Base-by-base conservation (phyloP, 1,140 invertebrate species). In the Sipha flava region DNA sequence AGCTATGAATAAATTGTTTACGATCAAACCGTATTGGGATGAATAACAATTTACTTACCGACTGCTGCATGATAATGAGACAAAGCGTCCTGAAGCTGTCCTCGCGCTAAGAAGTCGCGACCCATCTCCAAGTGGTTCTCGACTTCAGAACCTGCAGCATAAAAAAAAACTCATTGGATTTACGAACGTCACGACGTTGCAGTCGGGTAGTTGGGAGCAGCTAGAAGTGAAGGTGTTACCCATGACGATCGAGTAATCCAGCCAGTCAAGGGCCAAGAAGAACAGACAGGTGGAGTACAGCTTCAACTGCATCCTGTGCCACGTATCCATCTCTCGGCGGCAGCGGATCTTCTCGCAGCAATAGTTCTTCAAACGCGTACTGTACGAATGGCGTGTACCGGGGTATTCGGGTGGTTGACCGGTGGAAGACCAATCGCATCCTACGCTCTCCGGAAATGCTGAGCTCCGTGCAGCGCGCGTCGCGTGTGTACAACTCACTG, bases 1-100 rank as follows among this genome's bases (percentile, higher is more conserved):
- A n/a, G n/a, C n/a, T n/a, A n/a, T n/a, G n/a, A n/a, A n/a, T n/a
- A n/a, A n/a, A n/a, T n/a, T n/a, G n/a, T n/a, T n/a, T n/a, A n/a
- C n/a, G n/a, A n/a, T n/a, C n/a, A n/a, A n/a, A n/a, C n/a, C n/a
- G n/a, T n/a, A n/a, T n/a, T n/a, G n/a, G n/a, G n/a, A n/a, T n/a
- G n/a, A n/a, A n/a, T n/a, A n/a, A n/a, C n/a, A 18, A 49, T 59
- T 29, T 66, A 87, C 92, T 89, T 86, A 97, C 95, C 96, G 84
- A 99, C 94, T 82, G 98, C 98, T 79, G 95, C 93, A 90, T 99
- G 97, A 88, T 98, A 99, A 85, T 99, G 97, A 64, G 94, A 93
- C 34, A 99, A 86, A 1, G 98, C 98, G 89, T 99, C 98, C 64
- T 95, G 92, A 70, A 98, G 90, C 85, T 99, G 95, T 59, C 97